Conservation (phyloP, 2,113 vertebrate species). For the Bubo bubo region DNA sequence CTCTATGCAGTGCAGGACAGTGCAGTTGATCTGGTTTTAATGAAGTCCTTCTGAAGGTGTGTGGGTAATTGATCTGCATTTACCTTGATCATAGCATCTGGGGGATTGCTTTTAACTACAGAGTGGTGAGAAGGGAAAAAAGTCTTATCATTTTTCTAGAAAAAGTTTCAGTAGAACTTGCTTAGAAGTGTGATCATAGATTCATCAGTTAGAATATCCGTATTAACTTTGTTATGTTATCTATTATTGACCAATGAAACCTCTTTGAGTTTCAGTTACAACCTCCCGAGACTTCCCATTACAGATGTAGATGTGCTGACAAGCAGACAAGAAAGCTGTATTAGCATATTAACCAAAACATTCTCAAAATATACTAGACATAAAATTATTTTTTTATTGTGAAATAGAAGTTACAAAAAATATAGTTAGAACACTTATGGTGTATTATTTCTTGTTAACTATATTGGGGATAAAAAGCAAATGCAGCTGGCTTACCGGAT, state of each 20-base stretch:
- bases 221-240: background rate
- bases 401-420: background rate
- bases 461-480: constrained; percentile 3
- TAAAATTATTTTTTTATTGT: background rate
- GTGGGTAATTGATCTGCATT: background rate
- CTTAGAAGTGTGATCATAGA: background rate
- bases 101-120: background rate
- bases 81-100: background rate
- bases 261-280: background rate
- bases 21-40: background rate
- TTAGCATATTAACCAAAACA: background rate
- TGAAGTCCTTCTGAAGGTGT: background rate
- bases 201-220: background rate
- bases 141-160: background rate
- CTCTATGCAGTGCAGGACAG: background rate
- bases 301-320: background rate
- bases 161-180: background rate
- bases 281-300: background rate
- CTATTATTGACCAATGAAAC: background rate
- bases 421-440: background rate
- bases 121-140: background rate
- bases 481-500: constrained; percentile 3
- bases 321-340: background rate
- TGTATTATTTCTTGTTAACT: constrained; percentile 32
- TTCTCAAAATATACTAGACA: background rate